Base-by-base conservation (phyloP, 35 echinoderm and acorn worm genomes). In the Ptychodera flava region DNA sequence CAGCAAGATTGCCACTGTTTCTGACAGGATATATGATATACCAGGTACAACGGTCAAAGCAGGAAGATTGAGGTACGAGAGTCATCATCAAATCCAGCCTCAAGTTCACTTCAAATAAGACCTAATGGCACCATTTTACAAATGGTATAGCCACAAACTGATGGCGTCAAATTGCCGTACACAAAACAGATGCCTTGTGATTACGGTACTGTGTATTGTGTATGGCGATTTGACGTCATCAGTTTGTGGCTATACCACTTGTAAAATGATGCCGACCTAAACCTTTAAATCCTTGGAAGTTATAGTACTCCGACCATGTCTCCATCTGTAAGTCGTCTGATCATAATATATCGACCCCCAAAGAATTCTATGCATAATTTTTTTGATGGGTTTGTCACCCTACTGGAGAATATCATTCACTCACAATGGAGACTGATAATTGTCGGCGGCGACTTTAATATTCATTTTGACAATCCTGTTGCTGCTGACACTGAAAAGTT, bases 371-470 rank as follows among this genome's bases (percentile, higher is more conserved):
- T 64, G 22, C 6, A 64, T 64, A 22, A 64, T 22, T 64, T 64
- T 64, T 22, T 64, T 64, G 45, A 64, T 64, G 45, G 22, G 22
- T 64, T 64, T 64, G 45, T 64, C 45, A 64, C 45, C 45, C 45
- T 64, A 22, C 22, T 64, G 45, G 45, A 64, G 45, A 64, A 64
- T 64, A 22, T 64, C 6, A 64, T 64, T 64, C 22, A 64, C 45
- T 64, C 45, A 64, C 45, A 64, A 64, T 6, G 45, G 45, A 64
- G 45, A 53, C 53, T 92, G 2, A 80, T 92, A 1, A 89, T 89
- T 77, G 78, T 76, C 30, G 84, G 92, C 33, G 84, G 92, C 33
- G 92, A 90, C 84, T 93, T 93, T 45, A 93, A 89, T 78, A 34
- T 90, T 76, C 87, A 93, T 38, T 22, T 90, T 36, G 82, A 91